Conservation (phyloP, 1,140 invertebrate species). For the Drosophila tani region DNA sequence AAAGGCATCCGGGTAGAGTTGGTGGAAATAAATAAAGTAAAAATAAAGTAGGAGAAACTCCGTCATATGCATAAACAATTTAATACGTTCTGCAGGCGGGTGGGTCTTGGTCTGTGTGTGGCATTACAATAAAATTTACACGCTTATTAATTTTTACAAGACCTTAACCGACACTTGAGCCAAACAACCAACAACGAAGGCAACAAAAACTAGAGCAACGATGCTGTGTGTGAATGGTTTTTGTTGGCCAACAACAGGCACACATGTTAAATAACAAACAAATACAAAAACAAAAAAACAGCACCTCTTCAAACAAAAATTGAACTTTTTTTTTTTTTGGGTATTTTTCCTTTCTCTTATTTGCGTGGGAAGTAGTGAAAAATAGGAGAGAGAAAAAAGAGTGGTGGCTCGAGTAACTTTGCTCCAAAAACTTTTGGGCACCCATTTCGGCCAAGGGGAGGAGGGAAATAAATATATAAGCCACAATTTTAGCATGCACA, state of each 20-base stretch:
- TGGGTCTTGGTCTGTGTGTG: slow-evolving; percentile 44
- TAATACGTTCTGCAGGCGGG: slow-evolving; percentile 14
- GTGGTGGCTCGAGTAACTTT: slow-evolving; percentile 52
- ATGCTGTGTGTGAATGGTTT: slow-evolving; percentile 44
- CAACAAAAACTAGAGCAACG: slow-evolving; percentile 25
- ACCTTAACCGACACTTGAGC: slow-evolving; percentile 78
- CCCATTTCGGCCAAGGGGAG: slow-evolving; percentile 7
- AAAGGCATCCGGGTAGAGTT: slow-evolving; percentile 42
- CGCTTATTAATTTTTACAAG: slow-evolving; percentile 82
- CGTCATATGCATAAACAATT: slow-evolving; percentile 68
- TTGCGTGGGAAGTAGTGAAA: slow-evolving; percentile 15
- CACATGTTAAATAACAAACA: slow-evolving; percentile 11
- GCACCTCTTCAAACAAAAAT: slow-evolving; percentile 73
- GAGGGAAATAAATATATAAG: slow-evolving; percentile 56
- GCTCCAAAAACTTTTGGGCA: slow-evolving; percentile 51
- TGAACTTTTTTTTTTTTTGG: slow-evolving; percentile 40
- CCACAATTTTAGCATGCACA: slow-evolving; percentile 65
- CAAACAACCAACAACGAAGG: slow-evolving; percentile 20
- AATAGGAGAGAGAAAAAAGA: slow-evolving; percentile 4
- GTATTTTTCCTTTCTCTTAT: slow-evolving; percentile 29
- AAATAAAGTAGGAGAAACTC: slow-evolving; percentile 58
- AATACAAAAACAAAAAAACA: slow-evolving; percentile 16
- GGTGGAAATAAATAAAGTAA: slow-evolving; percentile 49
- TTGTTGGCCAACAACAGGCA: slow-evolving; percentile 31
- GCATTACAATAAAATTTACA: slow-evolving; percentile 79